These are phyloP conservation scores for Dendropsophus ebraccatus DNA, from an alignment of 2,113 vertebrate species.

Conservation along the genomic window DNA sequence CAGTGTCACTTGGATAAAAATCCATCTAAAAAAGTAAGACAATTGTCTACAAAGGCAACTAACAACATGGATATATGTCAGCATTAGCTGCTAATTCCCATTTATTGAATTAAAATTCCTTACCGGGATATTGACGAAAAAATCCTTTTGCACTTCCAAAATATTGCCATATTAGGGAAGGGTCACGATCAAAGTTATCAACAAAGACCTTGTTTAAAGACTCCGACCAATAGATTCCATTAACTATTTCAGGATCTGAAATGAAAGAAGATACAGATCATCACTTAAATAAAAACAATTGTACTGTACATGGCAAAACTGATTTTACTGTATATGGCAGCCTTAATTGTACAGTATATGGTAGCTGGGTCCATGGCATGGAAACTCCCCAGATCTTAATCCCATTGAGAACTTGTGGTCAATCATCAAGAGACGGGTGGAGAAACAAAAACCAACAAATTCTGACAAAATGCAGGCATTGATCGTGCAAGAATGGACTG, in stretches of 20 bases:
- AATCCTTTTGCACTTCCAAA: slow-evolving; percentile 98
- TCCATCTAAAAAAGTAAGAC: not conserved
- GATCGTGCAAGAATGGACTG: no score
- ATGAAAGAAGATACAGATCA: not conserved
- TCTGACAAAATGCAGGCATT: no score
- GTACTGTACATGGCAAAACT: no score
- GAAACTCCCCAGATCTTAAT: no score
- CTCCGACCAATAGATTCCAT: slow-evolving; percentile 97
- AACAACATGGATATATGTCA: not conserved
- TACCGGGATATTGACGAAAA: slow-evolving; percentile 97
- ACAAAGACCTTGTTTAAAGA: slow-evolving; percentile 98
- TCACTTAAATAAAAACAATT: no score
- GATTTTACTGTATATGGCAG: no score
- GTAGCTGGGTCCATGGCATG: no score
- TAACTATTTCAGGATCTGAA: slow-evolving; percentile 93
- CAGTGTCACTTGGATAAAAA: not conserved
- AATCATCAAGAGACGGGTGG: no score
- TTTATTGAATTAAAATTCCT: slow-evolving; percentile 58
- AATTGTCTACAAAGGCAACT: no score
- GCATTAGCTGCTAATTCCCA: not conserved
- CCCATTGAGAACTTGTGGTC: no score
- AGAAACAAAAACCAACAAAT: no score
- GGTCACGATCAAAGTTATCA: slow-evolving; percentile 96
- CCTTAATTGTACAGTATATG: no score
- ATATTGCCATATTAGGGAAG: slow-evolving; percentile 98